These are phyloP conservation scores for Sitta europaea DNA, from an alignment of 2,113 vertebrate genomes.

Conservation along the genomic window DNA sequence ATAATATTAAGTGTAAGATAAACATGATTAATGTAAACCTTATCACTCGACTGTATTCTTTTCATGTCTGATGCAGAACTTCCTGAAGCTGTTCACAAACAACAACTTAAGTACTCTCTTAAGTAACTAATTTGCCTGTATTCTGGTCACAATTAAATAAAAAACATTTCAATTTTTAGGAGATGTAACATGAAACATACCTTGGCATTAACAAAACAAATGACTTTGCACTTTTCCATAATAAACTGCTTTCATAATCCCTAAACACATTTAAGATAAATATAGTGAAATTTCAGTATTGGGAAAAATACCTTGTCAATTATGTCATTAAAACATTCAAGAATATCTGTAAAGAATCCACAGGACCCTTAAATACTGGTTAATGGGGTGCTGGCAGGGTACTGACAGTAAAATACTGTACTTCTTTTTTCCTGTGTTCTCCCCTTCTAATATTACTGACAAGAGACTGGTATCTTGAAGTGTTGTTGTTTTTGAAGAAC, in stretches of 20 bases:
- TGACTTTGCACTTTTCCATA: slow-evolving; percentile 7
- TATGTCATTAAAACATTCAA: slow-evolving; percentile 47
- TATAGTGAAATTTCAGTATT: slow-evolving; percentile 34
- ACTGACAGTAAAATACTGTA: slow-evolving; percentile 63
- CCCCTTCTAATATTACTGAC: slow-evolving; percentile 70
- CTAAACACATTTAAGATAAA: slow-evolving; percentile 55
- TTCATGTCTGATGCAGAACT: background rate
- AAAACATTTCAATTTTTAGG: background rate
- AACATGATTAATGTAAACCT: background rate
- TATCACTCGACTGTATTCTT: background rate
- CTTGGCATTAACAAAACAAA: slow-evolving; percentile 7
- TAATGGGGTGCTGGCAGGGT: slow-evolving; percentile 66
- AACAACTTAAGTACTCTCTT: background rate
- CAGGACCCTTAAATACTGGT: slow-evolving; percentile 50
- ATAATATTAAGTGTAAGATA: background rate
- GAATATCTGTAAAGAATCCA: slow-evolving; percentile 58
- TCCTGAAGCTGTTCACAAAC: background rate
- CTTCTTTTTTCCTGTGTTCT: slow-evolving; percentile 47
- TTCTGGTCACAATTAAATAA: background rate
- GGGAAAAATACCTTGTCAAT: slow-evolving; percentile 53
- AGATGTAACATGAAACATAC: slow-evolving; percentile 25
- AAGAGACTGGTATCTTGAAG: slow-evolving; percentile 69
- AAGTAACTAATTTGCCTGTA: background rate
- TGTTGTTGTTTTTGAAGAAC: slow-evolving; percentile 79
- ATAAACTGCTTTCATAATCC: slow-evolving; percentile 54